Conservation (phyloP, 2,888 invertebrate species). For the Julus scanicus region DNA sequence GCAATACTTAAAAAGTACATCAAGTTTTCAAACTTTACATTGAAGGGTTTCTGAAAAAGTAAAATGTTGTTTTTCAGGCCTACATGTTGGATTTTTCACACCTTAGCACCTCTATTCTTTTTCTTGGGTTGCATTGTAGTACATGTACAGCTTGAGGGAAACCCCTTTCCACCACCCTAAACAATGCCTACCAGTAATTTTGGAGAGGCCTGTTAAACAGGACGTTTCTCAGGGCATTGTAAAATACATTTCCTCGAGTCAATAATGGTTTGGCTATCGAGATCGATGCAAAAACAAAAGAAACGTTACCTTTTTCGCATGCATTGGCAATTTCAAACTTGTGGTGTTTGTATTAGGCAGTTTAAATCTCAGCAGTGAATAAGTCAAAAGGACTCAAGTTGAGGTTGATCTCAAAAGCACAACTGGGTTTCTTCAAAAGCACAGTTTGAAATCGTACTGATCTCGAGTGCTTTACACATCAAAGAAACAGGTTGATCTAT, state of each 20-base stretch:
- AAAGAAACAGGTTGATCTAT: neutral
- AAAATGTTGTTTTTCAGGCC: slow-evolving; percentile 22
- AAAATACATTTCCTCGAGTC: neutral
- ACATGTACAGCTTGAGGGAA: neutral
- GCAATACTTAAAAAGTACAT: no score
- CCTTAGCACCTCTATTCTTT: slow-evolving; percentile 12
- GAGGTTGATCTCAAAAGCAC: neutral
- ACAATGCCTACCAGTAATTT: neutral
- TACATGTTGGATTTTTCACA: neutral
- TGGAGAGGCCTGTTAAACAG: neutral
- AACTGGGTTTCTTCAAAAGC: slow-evolving; percentile 18
- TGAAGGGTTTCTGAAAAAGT: neutral
- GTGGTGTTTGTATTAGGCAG: neutral
- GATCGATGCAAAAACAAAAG: slow-evolving; percentile 21
- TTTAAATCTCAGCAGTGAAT: neutral
- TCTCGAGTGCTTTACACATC: neutral
- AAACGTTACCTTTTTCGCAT: slow-evolving; percentile 33
- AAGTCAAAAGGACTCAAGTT: slow-evolving; percentile 1
- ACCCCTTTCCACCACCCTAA: neutral
- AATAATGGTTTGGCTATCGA: slow-evolving; percentile 16
- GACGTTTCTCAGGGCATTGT: slow-evolving; percentile 27
- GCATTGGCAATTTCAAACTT: neutral
- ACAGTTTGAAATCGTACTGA: slow-evolving; percentile 17
- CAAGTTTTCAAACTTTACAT: no score
- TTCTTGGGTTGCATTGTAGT: neutral